Evolutionary conservation across 2,888 invertebrate species (phyloP).

Genomic region (Operophtera brumata): DNA sequence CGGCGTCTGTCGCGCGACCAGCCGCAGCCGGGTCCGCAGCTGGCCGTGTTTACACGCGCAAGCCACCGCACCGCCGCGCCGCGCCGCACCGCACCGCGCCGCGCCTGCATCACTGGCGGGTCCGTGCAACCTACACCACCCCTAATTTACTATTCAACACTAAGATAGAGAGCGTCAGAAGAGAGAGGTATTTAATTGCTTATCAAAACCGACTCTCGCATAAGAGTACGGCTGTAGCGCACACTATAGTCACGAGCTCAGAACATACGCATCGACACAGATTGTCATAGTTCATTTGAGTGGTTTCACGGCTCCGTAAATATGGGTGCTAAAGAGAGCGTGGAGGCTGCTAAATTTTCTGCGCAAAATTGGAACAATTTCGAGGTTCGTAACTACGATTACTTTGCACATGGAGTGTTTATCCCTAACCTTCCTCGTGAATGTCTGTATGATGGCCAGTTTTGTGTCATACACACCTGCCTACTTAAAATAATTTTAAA

Average conservation of each 20-base stretch:
- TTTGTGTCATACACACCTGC: constrained; percentile 40
- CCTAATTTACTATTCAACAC: constrained; percentile 74
- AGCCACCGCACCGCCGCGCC: constrained; percentile 51
- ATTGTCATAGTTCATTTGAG: constrained; percentile 74
- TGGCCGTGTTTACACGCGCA: constrained; percentile 75
- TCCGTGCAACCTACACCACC: constrained; percentile 67
- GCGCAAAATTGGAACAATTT: constrained; percentile 90
- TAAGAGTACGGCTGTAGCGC: constrained; percentile 67
- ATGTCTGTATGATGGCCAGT: constrained; percentile 60
- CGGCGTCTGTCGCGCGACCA: constrained; percentile 44
- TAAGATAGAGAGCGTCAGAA: constrained; percentile 68
- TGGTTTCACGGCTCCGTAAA: constrained; percentile 76
- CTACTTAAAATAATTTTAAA: constrained; percentile 14
- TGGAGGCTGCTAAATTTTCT: constrained; percentile 90
- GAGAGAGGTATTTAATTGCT: constrained; percentile 75
- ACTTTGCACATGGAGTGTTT: constrained; percentile 80
- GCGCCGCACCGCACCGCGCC: constrained; percentile 45
- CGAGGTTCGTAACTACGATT: constrained; percentile 84
- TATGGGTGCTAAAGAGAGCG: constrained; percentile 92
- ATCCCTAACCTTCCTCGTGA: constrained; percentile 71
- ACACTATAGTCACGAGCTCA: constrained; percentile 75
- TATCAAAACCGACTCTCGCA: constrained; percentile 64
- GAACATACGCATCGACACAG: constrained; percentile 73
- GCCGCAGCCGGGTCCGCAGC: constrained; percentile 58
- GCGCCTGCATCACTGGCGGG: constrained; percentile 40